Conservation (phyloP, 2,888 invertebrate genomes). For the Lepidocyrtinus sp. region DNA sequence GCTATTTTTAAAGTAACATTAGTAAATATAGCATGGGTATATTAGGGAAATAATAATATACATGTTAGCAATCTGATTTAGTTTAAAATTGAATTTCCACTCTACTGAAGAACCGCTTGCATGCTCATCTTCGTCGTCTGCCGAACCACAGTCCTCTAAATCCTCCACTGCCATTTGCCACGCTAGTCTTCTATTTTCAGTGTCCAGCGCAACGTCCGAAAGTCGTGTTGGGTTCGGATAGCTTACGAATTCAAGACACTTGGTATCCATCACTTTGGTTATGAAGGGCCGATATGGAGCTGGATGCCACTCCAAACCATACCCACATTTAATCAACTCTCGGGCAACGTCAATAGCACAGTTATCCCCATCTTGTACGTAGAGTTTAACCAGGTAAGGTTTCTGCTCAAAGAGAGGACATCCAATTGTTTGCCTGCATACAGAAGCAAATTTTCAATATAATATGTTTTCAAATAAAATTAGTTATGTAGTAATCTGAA, state of each 20-base stretch:
- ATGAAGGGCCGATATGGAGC: conserved; percentile 27
- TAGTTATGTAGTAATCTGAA: not conserved
- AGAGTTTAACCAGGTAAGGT: too few species aligned
- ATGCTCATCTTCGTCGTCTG: not conserved
- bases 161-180: not conserved
- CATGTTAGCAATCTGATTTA: not conserved
- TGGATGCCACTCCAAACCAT: conserved; percentile 23
- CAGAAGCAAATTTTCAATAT: not conserved
- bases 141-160: not conserved
- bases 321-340: not conserved
- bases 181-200: conserved; percentile 1
- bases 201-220: not conserved
- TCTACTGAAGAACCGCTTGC: not conserved
- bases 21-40: not conserved
- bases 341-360: conserved; percentile 21
- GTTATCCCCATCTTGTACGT: not conserved
- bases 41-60: not conserved
- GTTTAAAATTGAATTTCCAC: not conserved
- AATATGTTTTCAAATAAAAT: not conserved
- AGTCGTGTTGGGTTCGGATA: not conserved
- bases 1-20: too few species aligned
- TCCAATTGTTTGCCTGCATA: too few species aligned
- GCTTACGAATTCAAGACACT: not conserved
- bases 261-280: not conserved
- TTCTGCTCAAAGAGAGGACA: too few species aligned